Evolutionary conservation across 2,797 vertebrate species (phyloP), one percentile per base, ranked within the genome.

Genomic region (Microctenopoma lineatum): DNA sequence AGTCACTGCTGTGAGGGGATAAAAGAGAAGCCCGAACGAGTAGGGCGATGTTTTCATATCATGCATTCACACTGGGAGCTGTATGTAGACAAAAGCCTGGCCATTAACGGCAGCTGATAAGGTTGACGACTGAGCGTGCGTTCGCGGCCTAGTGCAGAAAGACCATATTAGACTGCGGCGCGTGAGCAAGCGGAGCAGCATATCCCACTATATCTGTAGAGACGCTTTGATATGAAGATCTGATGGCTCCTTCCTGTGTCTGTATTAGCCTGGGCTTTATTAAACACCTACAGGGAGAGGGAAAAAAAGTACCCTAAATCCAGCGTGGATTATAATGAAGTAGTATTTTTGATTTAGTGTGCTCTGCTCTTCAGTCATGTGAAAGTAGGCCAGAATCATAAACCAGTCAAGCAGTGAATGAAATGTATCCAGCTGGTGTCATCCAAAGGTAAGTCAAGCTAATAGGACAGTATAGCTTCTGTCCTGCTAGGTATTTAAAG

Each of bases 401-500:
- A 74, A 60, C 18, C 52, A 55, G 53, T 48, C 45, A 29, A 55
- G 18, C 45, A 45, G 52, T 29, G 63, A 68, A 50, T 58, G 61
- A 65, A 69, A 73, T 47, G 59, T 41, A 46, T 77, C 46, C 59
- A 68, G 63, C 54, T 12, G 7, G 55, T 63, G 70, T 57, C 32
- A 59, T 53, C 59, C 47, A 69, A 79, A 72, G 47, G 72, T 16
- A 84, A 76, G 75, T 60, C 63, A 26, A 39, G 56, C 38, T 54
- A 47, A 70, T 57, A 61, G 61, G 47, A 44, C 66, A 77, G 69
- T 16, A 34, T 36, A 65, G 63, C 52, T 36, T 46, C 42, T 64
- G 57, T 78, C 61, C 59, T 36, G 56, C 45, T 2, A 70, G 41
- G 16, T 78, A 62, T 80, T 81, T 84, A 77, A 77, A 81, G 77